Base-by-base conservation (phyloP, 2,797 vertebrate species). In the Pangasius djambal region DNA sequence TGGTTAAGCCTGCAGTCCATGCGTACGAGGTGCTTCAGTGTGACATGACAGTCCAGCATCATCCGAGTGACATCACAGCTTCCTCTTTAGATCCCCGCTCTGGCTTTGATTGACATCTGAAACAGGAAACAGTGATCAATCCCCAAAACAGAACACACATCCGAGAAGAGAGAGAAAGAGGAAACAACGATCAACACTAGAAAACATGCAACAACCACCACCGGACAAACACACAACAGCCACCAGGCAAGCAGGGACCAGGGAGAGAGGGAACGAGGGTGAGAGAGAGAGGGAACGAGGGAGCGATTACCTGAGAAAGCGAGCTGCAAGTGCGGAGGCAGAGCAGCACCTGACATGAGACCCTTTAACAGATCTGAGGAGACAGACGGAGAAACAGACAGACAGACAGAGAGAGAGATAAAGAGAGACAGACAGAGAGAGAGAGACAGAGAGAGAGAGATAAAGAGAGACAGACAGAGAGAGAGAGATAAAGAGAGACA, bases 61-160 rank as follows among this genome's bases (percentile, higher is more conserved):
- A 28, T 91, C 90, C 61, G 31, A 93, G 92, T 91, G 94, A 93
- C 48, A 96, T 99, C 97, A 99, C 95, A 98, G 96, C 87, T 99
- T 99, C 96, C 97, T 97, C 93, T 98, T 98, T 84, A 97, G 92
- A 79, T 99, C 98, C 94, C 97, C 98, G 93, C 97, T 97, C 96
- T 98, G 98, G 95, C 96, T 97, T 96, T 98, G 98, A 97, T 94
- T 96, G 96, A 98, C 97, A 97, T 99, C 98, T 99, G 95, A 88
- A 87, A 87, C 18, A 16, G 72, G 72, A 82, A 87, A 75, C 6
- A 4, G 12, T 1, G 13, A 70, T 87, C 34, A 85, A 52, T 79
- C 83, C 28, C n/a, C 3, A 25, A 69, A 65, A n/a, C 28, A 18
- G 15, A 22, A 59, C 28, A 94, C 52, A 37, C 87, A 89, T 67